These are phyloP conservation scores for Cromileptes altivelis DNA, from an alignment of 2,113 vertebrate species.

Conservation along the genomic window DNA sequence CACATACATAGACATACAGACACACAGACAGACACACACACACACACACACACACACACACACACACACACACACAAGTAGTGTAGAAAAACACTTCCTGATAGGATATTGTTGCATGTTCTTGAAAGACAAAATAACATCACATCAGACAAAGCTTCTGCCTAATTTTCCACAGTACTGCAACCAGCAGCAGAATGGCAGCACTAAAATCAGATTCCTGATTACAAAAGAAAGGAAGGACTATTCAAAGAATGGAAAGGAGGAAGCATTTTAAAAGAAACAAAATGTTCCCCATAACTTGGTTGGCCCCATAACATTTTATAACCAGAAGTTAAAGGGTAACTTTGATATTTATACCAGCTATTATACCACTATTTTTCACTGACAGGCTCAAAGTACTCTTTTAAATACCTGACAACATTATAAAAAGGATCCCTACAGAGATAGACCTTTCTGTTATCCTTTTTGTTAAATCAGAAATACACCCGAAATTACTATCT, in stretches of 20 bases:
- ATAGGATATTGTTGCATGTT: conserved; percentile 1
- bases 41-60: not conserved
- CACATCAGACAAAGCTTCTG: not conserved
- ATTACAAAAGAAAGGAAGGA: conserved; percentile 6
- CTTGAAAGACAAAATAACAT: not conserved
- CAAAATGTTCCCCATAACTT: not conserved
- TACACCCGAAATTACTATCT: too few relatives aligned
- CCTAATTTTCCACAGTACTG: not conserved
- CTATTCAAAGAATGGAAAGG: not conserved
- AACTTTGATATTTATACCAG: too few relatives aligned
- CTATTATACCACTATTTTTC: too few relatives aligned
- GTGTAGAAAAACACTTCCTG: not conserved
- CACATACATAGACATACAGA: not conserved
- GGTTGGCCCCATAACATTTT: not conserved
- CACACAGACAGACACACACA: not conserved
- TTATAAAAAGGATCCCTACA: too few relatives aligned
- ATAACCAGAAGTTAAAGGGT: not conserved
- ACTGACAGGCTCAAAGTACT: too few relatives aligned
- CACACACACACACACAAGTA: not conserved
- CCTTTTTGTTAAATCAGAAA: too few relatives aligned
- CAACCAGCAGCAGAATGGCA: not conserved
- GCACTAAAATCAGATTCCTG: not conserved
- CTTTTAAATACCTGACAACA: too few relatives aligned
- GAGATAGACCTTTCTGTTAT: too few relatives aligned
- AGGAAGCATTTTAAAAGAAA: conserved; percentile 5